A percentile compares a stretch with the other conserved stretches of the same genome.
These are phyloP conservation scores for Arrhamphus sclerolepis DNA, from an alignment of 2,797 vertebrate genomes.

Conservation along the genomic window DNA sequence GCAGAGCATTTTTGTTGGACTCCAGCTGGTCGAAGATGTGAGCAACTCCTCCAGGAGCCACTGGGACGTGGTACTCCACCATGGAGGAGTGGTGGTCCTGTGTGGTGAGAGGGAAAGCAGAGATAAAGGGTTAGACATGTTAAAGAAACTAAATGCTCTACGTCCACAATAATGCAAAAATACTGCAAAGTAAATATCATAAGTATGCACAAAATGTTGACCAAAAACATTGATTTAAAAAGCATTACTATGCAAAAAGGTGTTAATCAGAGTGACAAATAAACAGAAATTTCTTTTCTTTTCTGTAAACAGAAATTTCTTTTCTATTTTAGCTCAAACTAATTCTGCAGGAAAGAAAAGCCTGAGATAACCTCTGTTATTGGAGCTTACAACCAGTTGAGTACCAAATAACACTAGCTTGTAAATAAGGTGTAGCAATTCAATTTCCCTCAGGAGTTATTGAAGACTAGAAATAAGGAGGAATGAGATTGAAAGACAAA, in stretches of 20 bases:
- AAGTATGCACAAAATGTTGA: not conserved
- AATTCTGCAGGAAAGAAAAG: too few relatives aligned
- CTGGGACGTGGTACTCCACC: constrained; percentile 91
- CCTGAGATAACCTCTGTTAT: too few relatives aligned
- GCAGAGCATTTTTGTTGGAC: constrained; percentile 87
- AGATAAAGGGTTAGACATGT: constrained; percentile 28
- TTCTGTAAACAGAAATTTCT: too few relatives aligned
- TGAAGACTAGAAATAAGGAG: not conserved
- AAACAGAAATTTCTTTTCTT: constrained; percentile 5
- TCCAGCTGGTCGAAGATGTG: constrained; percentile 96
- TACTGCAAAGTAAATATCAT: not conserved
- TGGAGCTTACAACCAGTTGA: too few relatives aligned
- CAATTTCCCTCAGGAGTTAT: constrained; percentile 5
- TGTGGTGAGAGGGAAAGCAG: constrained; percentile 30
- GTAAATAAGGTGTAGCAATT: too few relatives aligned
- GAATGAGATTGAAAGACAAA: constrained; percentile 12
- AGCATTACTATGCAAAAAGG: constrained; percentile 1
- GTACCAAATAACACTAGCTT: too few relatives aligned
- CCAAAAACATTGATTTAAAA: not conserved
- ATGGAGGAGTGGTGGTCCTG: constrained; percentile 92
- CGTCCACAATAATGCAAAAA: not conserved
- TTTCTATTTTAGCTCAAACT: constrained; percentile 10
- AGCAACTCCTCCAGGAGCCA: constrained; percentile 92
- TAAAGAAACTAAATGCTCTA: constrained; percentile 3
- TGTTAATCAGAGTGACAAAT: constrained; percentile 6